Conservation (phyloP, 1,140 invertebrate species). For the Drosophila ananassae region DNA sequence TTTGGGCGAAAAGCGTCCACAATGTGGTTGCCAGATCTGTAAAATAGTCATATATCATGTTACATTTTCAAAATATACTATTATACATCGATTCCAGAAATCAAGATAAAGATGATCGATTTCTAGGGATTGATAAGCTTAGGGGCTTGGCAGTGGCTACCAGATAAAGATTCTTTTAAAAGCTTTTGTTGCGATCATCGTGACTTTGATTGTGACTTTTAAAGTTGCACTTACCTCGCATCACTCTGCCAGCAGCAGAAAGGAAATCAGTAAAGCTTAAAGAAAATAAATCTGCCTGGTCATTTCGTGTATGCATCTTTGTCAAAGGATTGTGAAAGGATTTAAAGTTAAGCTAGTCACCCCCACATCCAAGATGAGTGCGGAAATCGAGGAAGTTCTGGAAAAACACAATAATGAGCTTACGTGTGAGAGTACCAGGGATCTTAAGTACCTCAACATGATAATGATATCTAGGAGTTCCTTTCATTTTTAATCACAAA, state of each 20-base stretch:
- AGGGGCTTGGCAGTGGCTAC: constrained; percentile 1
- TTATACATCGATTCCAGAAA: background rate
- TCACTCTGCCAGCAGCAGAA: background rate
- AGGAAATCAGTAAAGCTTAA: too few species aligned
- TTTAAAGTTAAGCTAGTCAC: constrained; percentile 83
- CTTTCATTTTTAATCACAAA: too few species aligned
- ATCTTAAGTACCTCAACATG: constrained; percentile 86
- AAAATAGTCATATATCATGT: constrained; percentile 15
- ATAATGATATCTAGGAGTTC: constrained; percentile 62
- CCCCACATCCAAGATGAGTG: constrained; percentile 86
- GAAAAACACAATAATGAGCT: constrained; percentile 84
- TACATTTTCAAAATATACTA: background rate
- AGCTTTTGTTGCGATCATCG: background rate
- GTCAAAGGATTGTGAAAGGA: background rate
- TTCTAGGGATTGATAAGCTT: background rate
- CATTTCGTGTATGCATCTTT: background rate
- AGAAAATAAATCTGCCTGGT: background rate
- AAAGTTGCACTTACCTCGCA: background rate
- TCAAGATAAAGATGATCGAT: background rate
- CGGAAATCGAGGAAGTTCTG: constrained; percentile 86
- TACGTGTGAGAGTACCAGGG: constrained; percentile 85
- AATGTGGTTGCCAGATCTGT: constrained; percentile 30
- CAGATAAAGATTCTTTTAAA: background rate
- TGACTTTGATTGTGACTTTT: background rate
- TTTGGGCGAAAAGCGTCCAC: constrained; percentile 26